These are phyloP conservation scores for Agapornis roseicollis DNA, from an alignment of 2,113 vertebrate genomes.

Conservation along the genomic window DNA sequence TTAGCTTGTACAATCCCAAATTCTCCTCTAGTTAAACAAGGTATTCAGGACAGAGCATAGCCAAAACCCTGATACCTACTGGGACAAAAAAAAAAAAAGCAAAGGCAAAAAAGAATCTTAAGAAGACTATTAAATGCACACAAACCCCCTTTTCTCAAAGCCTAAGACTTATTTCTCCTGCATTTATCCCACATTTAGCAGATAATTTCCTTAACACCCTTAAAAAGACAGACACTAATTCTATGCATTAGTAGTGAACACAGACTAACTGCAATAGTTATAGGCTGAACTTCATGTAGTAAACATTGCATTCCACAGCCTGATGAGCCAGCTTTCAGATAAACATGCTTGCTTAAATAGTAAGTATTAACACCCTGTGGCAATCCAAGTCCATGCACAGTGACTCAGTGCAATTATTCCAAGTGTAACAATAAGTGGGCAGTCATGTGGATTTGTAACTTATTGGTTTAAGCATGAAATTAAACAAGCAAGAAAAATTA, in stretches of 20 bases:
- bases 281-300: neutral
- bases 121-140: neutral
- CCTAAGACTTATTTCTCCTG: neutral
- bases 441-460: constrained; percentile 60
- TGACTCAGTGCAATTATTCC: constrained; percentile 57
- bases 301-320: constrained; percentile 1
- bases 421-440: constrained; percentile 46
- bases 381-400: neutral
- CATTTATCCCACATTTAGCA: neutral
- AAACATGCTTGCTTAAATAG: constrained; percentile 42
- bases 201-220: neutral
- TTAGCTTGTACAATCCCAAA: neutral
- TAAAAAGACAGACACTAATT: neutral
- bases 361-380: constrained; percentile 55
- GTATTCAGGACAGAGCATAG: neutral
- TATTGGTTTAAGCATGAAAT: constrained; percentile 62
- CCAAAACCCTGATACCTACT: neutral
- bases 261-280: neutral
- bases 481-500: constrained; percentile 64
- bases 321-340: constrained; percentile 15
- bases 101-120: neutral
- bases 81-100: neutral
- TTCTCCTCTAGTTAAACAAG: neutral
- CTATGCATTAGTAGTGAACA: neutral
- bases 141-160: neutral